Evolutionary conservation across 2,888 invertebrate species (phyloP), one percentile per base, ranked within the genome.

Genomic region (Drosophila diplacantha): DNA sequence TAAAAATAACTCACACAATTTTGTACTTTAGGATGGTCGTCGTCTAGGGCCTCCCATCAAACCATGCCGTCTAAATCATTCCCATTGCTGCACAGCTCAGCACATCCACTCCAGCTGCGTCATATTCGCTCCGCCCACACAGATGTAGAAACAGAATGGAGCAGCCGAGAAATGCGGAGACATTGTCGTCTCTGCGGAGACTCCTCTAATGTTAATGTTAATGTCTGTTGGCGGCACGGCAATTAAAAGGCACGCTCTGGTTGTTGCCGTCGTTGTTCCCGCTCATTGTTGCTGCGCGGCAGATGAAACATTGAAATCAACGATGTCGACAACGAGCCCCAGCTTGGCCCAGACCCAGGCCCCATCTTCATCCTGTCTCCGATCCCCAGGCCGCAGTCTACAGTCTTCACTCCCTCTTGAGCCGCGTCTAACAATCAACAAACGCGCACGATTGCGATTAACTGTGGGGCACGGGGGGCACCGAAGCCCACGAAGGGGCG

Each of bases 291-390:
- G 68, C 68, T 69, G 83, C 78, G 81, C 81, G 81, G 79, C 81
- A 81, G 81, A 81, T 79, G 83, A 83, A 81, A 78, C 81, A 80
- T 81, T 75, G 74, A 70, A 75, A 73, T 75, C 79, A 72, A 73
- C 79, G 69, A 71, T 71, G 80, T 74, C 69, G 67, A 58, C 72
- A 76, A 80, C 69, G 63, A 69, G 22, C 75, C 65, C 4, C 12
- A 44, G 29, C 38, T 26, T 11, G 44, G 38, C 14, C 16, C 29
- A 46, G 20, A 26, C 32, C 57, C 18, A 39, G 26, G 18, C 39
- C 39, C 50, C 55, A 56, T 59, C 51, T 51, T 47, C 31, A 54
- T 26, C 26, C 26, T 26, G 26, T 29, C 18, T 20, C 8, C 9
- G 2, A 16, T 34, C 52, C 46, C 7, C 20, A 29, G 18, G 8